A percentile compares a stretch with the other conserved stretches of the same genome.
phyloP scores from a whole-genome alignment of 2,113 vertebrate genomes.

The Istiophorus platypterus region DNA sequence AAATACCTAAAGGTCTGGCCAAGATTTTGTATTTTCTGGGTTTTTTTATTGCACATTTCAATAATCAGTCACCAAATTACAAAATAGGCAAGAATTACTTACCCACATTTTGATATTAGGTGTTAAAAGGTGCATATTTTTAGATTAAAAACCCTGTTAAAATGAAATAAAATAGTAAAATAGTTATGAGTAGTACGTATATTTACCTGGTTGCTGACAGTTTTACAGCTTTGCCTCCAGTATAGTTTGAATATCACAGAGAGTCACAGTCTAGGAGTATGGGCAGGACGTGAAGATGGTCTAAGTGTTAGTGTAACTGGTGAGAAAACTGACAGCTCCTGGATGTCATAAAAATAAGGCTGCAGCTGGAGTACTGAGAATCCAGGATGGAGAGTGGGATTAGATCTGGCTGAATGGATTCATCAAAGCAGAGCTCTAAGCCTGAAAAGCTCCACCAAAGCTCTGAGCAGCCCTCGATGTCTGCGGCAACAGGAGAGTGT shows the following conservation, averaged over 20 bases:
- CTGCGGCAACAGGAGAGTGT: constrained; percentile 24
- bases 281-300: background rate
- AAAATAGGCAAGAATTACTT: no score
- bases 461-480: constrained; percentile 1
- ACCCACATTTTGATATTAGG: no score
- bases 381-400: constrained; percentile 45
- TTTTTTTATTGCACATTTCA: no score
- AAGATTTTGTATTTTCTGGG: no score
- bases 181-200: no score
- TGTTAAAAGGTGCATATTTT: no score
- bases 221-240: background rate
- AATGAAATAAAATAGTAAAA: no score
- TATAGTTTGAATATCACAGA: background rate
- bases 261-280: background rate
- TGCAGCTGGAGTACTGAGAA: constrained; percentile 17
- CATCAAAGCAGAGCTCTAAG: constrained; percentile 45
- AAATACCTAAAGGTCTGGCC: no score
- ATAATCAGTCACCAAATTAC: no score
- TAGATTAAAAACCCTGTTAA: no score
- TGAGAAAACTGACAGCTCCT: constrained; percentile 25
- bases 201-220: no score
- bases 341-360: constrained; percentile 23
- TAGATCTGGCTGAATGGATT: constrained; percentile 40
- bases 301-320: background rate
- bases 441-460: constrained; percentile 17